Percentiles rank a stretch among this genome's conserved stretches.
These are phyloP conservation scores for Rhinichthys klamathensis DNA, from an alignment of 2,113 vertebrate genomes.

Conservation along the genomic window DNA sequence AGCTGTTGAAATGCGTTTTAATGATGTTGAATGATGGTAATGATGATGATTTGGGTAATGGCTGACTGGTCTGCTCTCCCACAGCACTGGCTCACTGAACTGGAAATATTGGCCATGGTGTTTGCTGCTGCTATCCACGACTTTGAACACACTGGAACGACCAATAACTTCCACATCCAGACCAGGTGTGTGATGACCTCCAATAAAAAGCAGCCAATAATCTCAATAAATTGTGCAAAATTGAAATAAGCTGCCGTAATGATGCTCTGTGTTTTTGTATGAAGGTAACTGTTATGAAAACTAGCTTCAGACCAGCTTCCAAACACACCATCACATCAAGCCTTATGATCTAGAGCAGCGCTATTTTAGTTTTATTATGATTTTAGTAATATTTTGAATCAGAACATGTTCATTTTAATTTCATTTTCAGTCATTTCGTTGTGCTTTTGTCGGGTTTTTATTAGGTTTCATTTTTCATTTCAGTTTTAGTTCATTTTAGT, in stretches of 20 bases:
- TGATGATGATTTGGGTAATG: neutral
- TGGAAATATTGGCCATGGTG: slow-evolving; percentile 98
- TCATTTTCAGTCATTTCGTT: too few species aligned
- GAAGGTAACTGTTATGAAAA: neutral
- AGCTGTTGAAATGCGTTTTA: slow-evolving; percentile 11
- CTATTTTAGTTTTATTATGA: too few species aligned
- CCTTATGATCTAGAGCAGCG: neutral
- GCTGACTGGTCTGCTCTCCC: slow-evolving; percentile 61
- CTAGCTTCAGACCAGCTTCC: neutral
- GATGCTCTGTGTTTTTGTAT: neutral
- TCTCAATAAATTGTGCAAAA: neutral
- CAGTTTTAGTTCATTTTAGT: too few species aligned
- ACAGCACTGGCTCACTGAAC: slow-evolving; percentile 98
- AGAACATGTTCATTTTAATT: too few species aligned
- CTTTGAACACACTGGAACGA: slow-evolving; percentile 98
- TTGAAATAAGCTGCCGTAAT: neutral
- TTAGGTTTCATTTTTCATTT: too few species aligned
- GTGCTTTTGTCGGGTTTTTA: too few species aligned
- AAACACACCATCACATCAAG: neutral
- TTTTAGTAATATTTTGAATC: too few species aligned
- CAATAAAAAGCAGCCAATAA: neutral
- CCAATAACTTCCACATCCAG: slow-evolving; percentile 99
- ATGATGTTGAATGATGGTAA: neutral
- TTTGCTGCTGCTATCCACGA: slow-evolving; percentile 98
- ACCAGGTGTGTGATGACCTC: slow-evolving; percentile 80